Evolutionary conservation across 2,797 vertebrate genomes (phyloP).

Genomic region (Gephyroberyx darwinii): DNA sequence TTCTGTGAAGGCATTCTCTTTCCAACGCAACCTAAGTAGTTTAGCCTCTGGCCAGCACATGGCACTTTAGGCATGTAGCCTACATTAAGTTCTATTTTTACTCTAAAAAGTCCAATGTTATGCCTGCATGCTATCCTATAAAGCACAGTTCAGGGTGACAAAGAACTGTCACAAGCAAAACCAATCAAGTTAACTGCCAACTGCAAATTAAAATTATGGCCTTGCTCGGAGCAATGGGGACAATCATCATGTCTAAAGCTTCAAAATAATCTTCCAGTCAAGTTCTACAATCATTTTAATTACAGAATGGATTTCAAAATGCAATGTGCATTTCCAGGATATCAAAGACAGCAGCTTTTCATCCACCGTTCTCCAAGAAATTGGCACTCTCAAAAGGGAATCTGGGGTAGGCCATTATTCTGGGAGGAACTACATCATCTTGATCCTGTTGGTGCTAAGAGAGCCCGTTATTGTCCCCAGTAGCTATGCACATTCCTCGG

Average conservation of each 20-base stretch:
- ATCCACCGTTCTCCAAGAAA: slow-evolving; percentile 7
- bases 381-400: slow-evolving; percentile 14
- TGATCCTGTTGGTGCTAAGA: slow-evolving; percentile 1
- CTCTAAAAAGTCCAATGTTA: slow-evolving; percentile 36
- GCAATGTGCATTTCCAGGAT: not conserved
- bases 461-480: slow-evolving; percentile 49
- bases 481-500: slow-evolving; percentile 51
- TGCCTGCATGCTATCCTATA: slow-evolving; percentile 7
- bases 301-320: slow-evolving; percentile 4
- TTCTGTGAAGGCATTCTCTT: slow-evolving; percentile 11
- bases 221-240: slow-evolving; percentile 9
- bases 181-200: not conserved
- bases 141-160: slow-evolving; percentile 9
- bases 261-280: not conserved
- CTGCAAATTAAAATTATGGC: slow-evolving; percentile 13
- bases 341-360: slow-evolving; percentile 1
- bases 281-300: not conserved
- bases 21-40: slow-evolving; percentile 9
- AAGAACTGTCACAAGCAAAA: slow-evolving; percentile 18
- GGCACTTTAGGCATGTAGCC: slow-evolving; percentile 52
- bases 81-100: slow-evolving; percentile 67
- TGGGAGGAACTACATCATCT: slow-evolving; percentile 8
- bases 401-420: slow-evolving; percentile 20
- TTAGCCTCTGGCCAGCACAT: slow-evolving; percentile 25
- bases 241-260: not conserved